Evolutionary conservation across 1,140 invertebrate genomes (phyloP), one percentile per base, ranked within the genome.

Genomic region (honey bee (Apis mellifera)): DNA sequence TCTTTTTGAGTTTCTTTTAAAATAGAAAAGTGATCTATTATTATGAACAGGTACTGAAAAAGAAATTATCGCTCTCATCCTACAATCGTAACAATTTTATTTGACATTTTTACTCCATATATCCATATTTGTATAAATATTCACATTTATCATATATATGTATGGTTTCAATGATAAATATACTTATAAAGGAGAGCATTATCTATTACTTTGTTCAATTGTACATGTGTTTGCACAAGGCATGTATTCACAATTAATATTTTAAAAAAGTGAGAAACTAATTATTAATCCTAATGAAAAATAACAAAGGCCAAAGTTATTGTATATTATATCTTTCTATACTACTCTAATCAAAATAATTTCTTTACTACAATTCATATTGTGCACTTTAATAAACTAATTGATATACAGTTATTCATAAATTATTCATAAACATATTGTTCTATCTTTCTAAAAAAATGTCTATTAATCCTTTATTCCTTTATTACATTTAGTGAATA

Each of bases 1-100:
- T n/a, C 12, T 8, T 9, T 26, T 42, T 5, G 8, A n/a, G 26
- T 15, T 1, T 48, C 5, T n/a, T 57, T 19, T 8, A 19, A 57
- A 69, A 66, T 48, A 42, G 59, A n/a, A 72, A 72, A 21, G 2
- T 12, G 42, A 57, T 68, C 15, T 17, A 4, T 23, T 68, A 52
- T 26, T 19, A 7, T 1, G 32, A 52, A 32, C 17, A 42, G n/a
- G 19, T 21, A 17, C 73, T 11, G 32, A 55, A 73, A 52, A 62
- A 26, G 54, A 52, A 26, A 5, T 59, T 42, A 17, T 54, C 73
- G 64, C 26, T 76, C 48, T 82, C 19, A 50, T 78, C 84, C 86
- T 83, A 86, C 85, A 86, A 86, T 55, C 84, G 83, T 76, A 78
- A 86, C 55, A 55, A 59, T 74, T 57, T 54, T 68, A 60, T 55